These are phyloP conservation scores for Xyrichtys novacula DNA, from an alignment of 2,797 vertebrate species.

Conservation along the genomic window DNA sequence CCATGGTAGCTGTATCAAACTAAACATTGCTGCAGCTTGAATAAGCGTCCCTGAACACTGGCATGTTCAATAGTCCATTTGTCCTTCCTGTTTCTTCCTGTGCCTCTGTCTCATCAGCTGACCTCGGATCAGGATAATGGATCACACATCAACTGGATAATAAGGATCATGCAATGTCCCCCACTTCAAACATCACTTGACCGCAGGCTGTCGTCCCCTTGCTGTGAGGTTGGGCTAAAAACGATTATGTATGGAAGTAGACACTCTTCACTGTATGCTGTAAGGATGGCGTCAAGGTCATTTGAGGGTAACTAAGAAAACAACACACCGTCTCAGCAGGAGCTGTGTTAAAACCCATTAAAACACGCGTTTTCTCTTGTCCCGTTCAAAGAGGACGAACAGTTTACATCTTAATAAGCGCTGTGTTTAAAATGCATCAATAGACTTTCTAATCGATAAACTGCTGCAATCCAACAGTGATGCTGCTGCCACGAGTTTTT, in stretches of 20 bases:
- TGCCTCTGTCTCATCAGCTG: slow-evolving; percentile 25
- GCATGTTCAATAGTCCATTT: slow-evolving; percentile 20
- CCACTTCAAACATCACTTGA: slow-evolving; percentile 23
- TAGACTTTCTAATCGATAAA: slow-evolving; percentile 28
- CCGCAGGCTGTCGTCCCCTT: slow-evolving; percentile 6
- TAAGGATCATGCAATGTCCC: slow-evolving; percentile 1
- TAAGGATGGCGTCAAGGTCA: slow-evolving; percentile 82
- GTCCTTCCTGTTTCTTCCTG: slow-evolving; percentile 9
- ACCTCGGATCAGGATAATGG: slow-evolving; percentile 11
- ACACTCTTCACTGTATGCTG: slow-evolving; percentile 15
- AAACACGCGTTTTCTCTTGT: not conserved
- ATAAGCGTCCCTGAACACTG: slow-evolving; percentile 17
- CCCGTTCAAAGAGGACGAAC: not conserved
- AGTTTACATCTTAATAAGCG: slow-evolving; percentile 7
- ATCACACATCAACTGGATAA: slow-evolving; percentile 36
- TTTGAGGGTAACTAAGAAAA: slow-evolving; percentile 68
- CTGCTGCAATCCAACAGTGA: slow-evolving; percentile 6
- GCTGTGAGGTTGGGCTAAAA: slow-evolving; percentile 10
- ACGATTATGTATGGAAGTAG: slow-evolving; percentile 22
- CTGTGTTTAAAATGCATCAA: not conserved
- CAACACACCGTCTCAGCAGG: slow-evolving; percentile 10
- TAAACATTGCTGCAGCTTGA: slow-evolving; percentile 17
- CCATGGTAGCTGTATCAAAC: slow-evolving; percentile 2
- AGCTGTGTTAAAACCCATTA: slow-evolving; percentile 9
- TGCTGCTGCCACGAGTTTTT: slow-evolving; percentile 3